Base-by-base conservation (phyloP, 2,113 vertebrate genomes). In the Regulus satrapa region DNA sequence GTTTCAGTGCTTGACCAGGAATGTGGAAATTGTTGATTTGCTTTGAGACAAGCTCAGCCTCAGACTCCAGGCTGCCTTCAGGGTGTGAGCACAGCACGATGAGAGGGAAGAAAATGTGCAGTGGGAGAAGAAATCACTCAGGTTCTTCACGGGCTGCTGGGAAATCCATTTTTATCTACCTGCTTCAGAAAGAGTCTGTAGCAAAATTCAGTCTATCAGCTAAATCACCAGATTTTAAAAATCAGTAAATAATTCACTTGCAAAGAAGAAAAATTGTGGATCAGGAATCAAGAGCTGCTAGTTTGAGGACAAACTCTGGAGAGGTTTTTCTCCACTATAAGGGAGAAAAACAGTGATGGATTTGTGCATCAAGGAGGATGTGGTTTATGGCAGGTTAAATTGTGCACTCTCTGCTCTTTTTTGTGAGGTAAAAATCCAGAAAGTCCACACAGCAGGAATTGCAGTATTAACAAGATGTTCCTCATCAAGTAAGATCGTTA, bases 101-200 rank as follows among this genome's bases (percentile, higher is more conserved):
- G 68, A 63, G 82, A 74, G 72, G 51, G 15, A 79, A 25, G 31
- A 81, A 40, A 61, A 14, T 36, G 29, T 85, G 68, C 41, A 40
- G 77, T 3, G 17, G 24, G 25, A 29, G 12, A 21, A 43, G 31
- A 43, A 31, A 36, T 74, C 32, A 5, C 6, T 24, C 32, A 21
- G 43, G 17, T 31, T 67, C 52, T 67, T 64, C 36, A 40, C 75
- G 82, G 71, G 41, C 52, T 67, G 11, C 2, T 69, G 41, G 21
- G 56, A 90, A 72, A 36, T 76, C 83, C 87, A 12, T 76, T 94
- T 94, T 66, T 88, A 66, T 86, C 45, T 62, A 67, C 41, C 52
- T 91, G 71, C 82, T 94, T 95, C 74, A 66, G 75, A 80, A 93
- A 80, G 72, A 68, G 69, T 43, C 73, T 94, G 20, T 29, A 95